Base-by-base conservation (phyloP, 2,888 invertebrate genomes). In the Melanostoma scalare region DNA sequence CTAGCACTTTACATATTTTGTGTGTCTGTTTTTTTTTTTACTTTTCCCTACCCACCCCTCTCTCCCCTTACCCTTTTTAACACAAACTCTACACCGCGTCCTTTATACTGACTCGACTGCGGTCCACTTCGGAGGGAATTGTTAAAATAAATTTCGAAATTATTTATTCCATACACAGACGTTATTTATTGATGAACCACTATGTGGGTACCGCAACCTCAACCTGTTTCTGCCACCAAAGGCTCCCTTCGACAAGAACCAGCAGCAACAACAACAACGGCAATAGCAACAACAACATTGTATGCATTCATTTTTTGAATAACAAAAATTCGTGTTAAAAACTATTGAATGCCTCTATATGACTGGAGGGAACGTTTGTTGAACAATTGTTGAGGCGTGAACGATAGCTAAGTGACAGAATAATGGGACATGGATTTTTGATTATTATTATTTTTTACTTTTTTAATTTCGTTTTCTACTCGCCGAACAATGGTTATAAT, bases 111-210 rank as follows among this genome's bases (percentile, higher is more conserved):
- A 71, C 63, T 56, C 40, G 53, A 61, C 61, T 73, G 72, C 44
- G 44, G 52, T 61, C 63, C 55, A 60, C 33, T 9, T 60, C 20
- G 20, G 50, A 8, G 31, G 8, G n/a, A 56, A 48, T 9, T 33
- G 5, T 71, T 42, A 20, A 55, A 44, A 53, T 9, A 56, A 58
- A 46, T 50, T 58, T 61, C 30, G 42, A 84, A 79, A 84, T 84
- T 84, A 75, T 79, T 84, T 84, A 84, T 84, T 84, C 84, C 56
- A 55, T 56, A 67, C 84, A 79, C 79, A 69, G 71, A 60, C 79
- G 75, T 84, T 79, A 84, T 84, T 84, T 84, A 84, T 84, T 84
- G 84, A 84, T 84, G 84, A 84, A 75, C 81, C 73, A 65, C 74
- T 61, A 79, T 77, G 74, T 73, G 82, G 73, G 73, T 69, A 74